Evolutionary conservation across 2,888 invertebrate species (phyloP), one percentile per base, ranked within the genome.

Genomic region (Leistus spinibarbis): DNA sequence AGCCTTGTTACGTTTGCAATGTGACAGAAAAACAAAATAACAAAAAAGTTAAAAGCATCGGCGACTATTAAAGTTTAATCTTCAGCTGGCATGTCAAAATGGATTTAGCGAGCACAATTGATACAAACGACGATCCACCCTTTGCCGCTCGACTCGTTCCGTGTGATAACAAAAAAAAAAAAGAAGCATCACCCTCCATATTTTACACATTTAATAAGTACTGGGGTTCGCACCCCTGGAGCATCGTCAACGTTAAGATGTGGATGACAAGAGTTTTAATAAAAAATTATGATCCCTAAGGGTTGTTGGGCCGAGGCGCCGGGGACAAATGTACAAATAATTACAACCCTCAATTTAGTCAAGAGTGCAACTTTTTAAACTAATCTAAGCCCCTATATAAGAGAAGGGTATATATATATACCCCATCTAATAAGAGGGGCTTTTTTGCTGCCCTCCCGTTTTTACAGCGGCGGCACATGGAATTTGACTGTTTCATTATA

Each of bases 281-380:
- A 20, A 20, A 60, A 60, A 60, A 60, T 60, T 20, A 60, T 16
- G 16, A 5, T 19, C 17, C 60, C 20, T 17, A 60, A 7, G 19
- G 20, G 40, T 5, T 10, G 40, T 13, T 13, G 13, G 40, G 40
- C n/a, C n/a, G n/a, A n/a, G 40, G 40, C 79, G 71, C 78, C 70
- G 69, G 79, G 79, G 79, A 80, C 79, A 80, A 80, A 80, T 80
- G 80, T 80, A 81, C 81, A 80, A 82, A 82, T 81, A 81, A 82
- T 82, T 81, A 81, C 80, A 78, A 77, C 79, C 78, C 81, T 80
- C 80, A 81, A 80, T 81, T 80, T 80, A 80, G 79, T 80, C 80
- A 79, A 64, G 64, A 68, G 79, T 77, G 76, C 78, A 80, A 78
- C 80, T 81, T 81, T 67, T 79, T 80, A 81, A 81, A 81, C 81